Evolutionary conservation across 1,140 invertebrate genomes (phyloP).

Genomic region (Camponotus floridanus): DNA sequence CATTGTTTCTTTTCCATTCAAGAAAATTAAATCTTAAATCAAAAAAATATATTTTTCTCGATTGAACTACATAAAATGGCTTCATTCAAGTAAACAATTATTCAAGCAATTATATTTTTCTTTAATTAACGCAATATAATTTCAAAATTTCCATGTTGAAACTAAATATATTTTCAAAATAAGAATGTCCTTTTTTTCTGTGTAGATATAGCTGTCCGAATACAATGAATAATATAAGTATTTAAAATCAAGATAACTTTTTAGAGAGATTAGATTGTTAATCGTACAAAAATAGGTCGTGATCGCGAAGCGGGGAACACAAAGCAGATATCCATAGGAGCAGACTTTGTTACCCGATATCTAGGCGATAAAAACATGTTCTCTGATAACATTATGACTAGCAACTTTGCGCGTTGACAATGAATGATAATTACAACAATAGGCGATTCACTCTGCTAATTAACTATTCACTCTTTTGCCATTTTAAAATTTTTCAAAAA

Average conservation of each 20-base stretch:
- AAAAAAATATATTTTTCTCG: too few relatives aligned
- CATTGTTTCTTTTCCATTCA: too few relatives aligned
- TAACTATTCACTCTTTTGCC: background rate
- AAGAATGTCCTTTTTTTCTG: too few relatives aligned
- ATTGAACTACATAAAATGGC: too few relatives aligned
- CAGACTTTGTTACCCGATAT: conserved; percentile 60
- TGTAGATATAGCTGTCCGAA: conserved; percentile 40
- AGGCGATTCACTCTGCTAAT: conserved; percentile 17
- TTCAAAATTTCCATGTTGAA: too few relatives aligned
- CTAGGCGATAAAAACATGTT: conserved; percentile 68
- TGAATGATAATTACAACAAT: conserved; percentile 57
- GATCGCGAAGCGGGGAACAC: conserved; percentile 53
- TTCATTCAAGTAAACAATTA: too few relatives aligned
- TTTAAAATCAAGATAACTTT: conserved; percentile 62
- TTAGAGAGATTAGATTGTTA: conserved; percentile 57
- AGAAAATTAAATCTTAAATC: too few relatives aligned
- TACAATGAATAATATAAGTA: conserved; percentile 41
- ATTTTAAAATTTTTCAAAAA: background rate
- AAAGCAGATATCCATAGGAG: conserved; percentile 61
- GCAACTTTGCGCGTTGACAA: conserved; percentile 53
- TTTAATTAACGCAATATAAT: too few relatives aligned
- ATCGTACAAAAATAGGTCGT: conserved; percentile 39
- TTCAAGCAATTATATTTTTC: too few relatives aligned
- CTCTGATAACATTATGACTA: conserved; percentile 61
- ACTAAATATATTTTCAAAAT: too few relatives aligned